Conservation (phyloP, 2,113 vertebrate species). For the Cairina moschata region DNA sequence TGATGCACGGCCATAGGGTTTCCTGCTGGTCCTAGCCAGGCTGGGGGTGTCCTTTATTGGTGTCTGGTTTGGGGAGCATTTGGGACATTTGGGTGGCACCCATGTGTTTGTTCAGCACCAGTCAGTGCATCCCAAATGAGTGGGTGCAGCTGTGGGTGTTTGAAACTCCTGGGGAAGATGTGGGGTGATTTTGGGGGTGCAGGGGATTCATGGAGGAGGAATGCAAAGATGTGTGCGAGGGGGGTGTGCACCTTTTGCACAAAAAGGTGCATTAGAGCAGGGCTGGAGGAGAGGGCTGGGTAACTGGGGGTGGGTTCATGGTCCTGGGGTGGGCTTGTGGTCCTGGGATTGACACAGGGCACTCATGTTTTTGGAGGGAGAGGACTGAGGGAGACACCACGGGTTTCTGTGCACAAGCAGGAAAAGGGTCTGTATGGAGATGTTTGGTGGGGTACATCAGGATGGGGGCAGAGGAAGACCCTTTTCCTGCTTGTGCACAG, state of each 20-base stretch:
- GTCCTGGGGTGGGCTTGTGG: not conserved
- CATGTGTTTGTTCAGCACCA: fast-evolving
- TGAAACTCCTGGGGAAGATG: fast-evolving
- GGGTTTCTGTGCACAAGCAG: fast-evolving
- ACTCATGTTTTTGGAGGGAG: fast-evolving
- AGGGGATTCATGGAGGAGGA: fast-evolving
- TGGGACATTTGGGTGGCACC: not conserved
- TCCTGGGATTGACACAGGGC: not conserved
- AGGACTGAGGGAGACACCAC: fast-evolving
- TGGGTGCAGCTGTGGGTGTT: not conserved
- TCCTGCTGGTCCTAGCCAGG: not conserved
- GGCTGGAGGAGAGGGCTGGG: not conserved
- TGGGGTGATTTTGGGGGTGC: not conserved
- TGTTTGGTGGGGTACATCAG: too few relatives aligned
- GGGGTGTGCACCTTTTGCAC: too few relatives aligned
- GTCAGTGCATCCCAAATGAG: not conserved
- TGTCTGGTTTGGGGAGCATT: not conserved
- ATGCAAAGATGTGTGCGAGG: not conserved
- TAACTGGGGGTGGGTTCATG: fast-evolving
- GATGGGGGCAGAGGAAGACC: too few relatives aligned
- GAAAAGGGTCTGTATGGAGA: not conserved
- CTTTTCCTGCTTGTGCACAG: not conserved
- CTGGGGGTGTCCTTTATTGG: not conserved
- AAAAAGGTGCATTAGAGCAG: not conserved
- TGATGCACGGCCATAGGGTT: not conserved